Evolutionary conservation across 2,888 invertebrate species (phyloP), one percentile per base, ranked within the genome.

Genomic region (Eremobia ochroleuca): DNA sequence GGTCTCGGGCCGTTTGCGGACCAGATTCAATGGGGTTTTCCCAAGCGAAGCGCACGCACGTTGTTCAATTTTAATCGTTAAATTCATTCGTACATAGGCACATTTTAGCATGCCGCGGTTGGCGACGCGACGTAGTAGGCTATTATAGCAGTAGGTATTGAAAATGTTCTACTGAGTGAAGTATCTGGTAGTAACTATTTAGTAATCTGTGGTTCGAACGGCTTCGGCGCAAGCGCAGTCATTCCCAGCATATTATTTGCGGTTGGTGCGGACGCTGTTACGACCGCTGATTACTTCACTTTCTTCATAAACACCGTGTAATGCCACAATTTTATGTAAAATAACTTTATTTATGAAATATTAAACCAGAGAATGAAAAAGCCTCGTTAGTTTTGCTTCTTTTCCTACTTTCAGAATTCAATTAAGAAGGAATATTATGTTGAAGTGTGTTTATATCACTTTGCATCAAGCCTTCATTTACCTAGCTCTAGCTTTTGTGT

Each of bases 241-340:
- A 86, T 81, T 93, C 92, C 87, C 85, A 84, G 79, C 84, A 88
- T 87, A 92, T 92, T 92, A 94, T 91, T 91, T 92, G 93, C 90
- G 93, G 94, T 92, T 89, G 81, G 85, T 69, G 85, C 86, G 84
- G 79, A 88, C 89, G 86, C 89, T 89, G 91, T 93, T 92, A 92
- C 89, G 62, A 74, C 85, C 87, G 77, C 87, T 88, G 90, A 93
- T 95, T 93, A 91, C 91, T 91, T 92, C 91, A 92, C 95, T 95
- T 95, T 95, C 94, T 90, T 93, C 79, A 85, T 87, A 84, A 86
- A 85, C 81, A 73, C 79, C 81, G 73, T 79, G 76, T 81, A 76
- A 82, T 73, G 76, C 61, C 9, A 55, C 58, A 66, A 21, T 79
- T 76, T 73, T 70, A 77, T 77, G 59, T 73, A 69, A 68, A 71